Percentiles rank a stretch among this genome's conserved stretches.
These are phyloP conservation scores for Melitaea cinxia DNA, from an alignment of 1,140 invertebrate genomes.

Conservation along the genomic window DNA sequence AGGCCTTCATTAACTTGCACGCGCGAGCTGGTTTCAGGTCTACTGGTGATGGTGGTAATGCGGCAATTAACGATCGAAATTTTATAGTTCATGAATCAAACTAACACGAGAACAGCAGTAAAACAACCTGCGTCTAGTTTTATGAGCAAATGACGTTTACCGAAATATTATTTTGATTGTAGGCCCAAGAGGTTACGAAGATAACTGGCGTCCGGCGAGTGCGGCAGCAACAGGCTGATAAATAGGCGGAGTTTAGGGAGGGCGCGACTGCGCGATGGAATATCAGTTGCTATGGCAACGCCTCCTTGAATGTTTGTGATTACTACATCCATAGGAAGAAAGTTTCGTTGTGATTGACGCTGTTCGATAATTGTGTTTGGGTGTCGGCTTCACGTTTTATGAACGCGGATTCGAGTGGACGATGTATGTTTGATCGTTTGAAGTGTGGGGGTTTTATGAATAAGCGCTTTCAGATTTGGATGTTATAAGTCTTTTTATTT, in stretches of 20 bases:
- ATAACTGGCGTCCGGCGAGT: conserved; percentile 63
- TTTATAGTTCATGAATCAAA: conserved; percentile 42
- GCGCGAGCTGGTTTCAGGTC: conserved; percentile 46
- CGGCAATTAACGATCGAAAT: conserved; percentile 9
- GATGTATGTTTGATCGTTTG: neutral
- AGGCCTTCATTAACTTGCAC: conserved; percentile 59
- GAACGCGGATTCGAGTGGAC: conserved; percentile 7
- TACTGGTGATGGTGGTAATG: conserved; percentile 20
- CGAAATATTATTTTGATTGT: conserved; percentile 36
- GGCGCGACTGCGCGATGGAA: conserved; percentile 65
- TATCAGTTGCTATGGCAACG: conserved; percentile 74
- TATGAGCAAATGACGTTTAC: conserved; percentile 18
- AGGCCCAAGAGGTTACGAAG: conserved; percentile 45
- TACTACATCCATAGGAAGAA: conserved; percentile 60
- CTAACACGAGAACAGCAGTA: conserved; percentile 29
- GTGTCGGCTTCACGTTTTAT: conserved; percentile 45
- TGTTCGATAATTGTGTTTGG: conserved; percentile 66
- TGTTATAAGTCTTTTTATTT: neutral
- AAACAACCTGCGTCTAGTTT: neutral
- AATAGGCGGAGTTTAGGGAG: conserved; percentile 56
- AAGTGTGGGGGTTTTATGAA: neutral
- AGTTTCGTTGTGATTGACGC: conserved; percentile 65
- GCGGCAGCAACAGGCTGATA: conserved; percentile 76
- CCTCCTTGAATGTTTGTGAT: conserved; percentile 77
- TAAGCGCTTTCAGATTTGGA: neutral